Conservation (phyloP, 2,888 invertebrate species). For the Campoplex capitator region DNA sequence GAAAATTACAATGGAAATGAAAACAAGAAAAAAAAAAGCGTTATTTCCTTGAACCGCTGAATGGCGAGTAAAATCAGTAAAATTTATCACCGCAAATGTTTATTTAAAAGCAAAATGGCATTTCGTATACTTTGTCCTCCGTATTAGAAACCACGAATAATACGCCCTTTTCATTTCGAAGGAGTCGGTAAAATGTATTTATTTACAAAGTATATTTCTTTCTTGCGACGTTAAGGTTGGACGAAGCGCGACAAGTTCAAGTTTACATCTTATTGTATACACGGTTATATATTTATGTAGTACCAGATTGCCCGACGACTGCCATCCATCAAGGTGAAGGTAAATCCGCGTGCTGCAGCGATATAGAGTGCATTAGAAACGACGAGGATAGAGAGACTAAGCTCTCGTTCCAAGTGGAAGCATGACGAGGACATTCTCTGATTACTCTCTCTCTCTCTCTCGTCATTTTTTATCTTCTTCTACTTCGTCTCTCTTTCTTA, state of each 20-base stretch:
- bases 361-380: conserved; percentile 60
- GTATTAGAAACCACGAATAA: not conserved
- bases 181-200: conserved; percentile 13
- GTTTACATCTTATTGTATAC: conserved; percentile 20
- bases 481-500: conserved; percentile 64
- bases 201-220: conserved; percentile 49
- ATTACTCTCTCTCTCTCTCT: conserved; percentile 45
- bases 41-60: not conserved
- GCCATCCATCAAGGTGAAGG: conserved; percentile 65
- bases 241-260: conserved; percentile 54
- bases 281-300: conserved; percentile 14
- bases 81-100: not conserved
- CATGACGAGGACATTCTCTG: conserved; percentile 46
- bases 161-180: not conserved
- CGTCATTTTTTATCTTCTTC: conserved; percentile 39
- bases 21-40: not conserved
- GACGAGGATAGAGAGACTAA: conserved; percentile 51
- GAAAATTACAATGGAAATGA: not conserved
- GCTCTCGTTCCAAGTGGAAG: conserved; percentile 61
- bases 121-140: not conserved
- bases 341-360: conserved; percentile 60
- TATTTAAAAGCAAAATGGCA: not conserved
- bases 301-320: conserved; percentile 40
- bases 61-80: not conserved
- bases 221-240: conserved; percentile 4